Conservation (phyloP, 2,888 invertebrate species). For the Chloromyia formosa region DNA sequence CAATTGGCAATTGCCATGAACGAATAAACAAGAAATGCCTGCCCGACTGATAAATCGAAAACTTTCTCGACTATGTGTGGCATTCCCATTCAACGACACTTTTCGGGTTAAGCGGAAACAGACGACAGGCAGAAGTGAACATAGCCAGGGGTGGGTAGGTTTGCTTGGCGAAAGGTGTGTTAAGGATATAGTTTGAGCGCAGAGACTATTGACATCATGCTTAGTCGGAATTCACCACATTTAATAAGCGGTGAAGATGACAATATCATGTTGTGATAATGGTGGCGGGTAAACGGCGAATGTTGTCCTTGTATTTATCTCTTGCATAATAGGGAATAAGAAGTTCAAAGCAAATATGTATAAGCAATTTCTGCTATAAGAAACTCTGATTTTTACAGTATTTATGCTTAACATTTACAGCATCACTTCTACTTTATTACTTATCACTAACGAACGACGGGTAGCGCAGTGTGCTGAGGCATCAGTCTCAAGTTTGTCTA, state of each 20-base stretch:
- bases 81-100: conserved; percentile 9
- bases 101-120: neutral
- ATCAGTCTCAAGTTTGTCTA: too few species aligned
- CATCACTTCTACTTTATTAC: too few species aligned
- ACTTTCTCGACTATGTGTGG: conserved; percentile 21
- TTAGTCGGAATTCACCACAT: conserved; percentile 16
- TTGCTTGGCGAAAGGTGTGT: neutral
- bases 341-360: too few species aligned
- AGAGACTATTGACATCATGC: conserved; percentile 15
- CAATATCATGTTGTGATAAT: conserved; percentile 15
- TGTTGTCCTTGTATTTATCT: conserved; percentile 18
- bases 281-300: neutral
- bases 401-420: too few species aligned
- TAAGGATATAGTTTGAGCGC: conserved; percentile 1
- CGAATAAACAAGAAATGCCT: conserved; percentile 33
- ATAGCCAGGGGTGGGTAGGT: neutral
- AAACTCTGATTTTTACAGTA: too few species aligned
- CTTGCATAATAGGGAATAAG: too few species aligned
- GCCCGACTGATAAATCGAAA: conserved; percentile 27
- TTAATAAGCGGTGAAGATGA: neutral
- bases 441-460: too few species aligned
- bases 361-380: too few species aligned
- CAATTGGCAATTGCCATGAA: conserved; percentile 35
- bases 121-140: neutral
- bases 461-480: too few species aligned